Percentiles rank a stretch among this genome's conserved stretches.
These are phyloP conservation scores for Eupithecia vulgata DNA, from an alignment of 2,888 invertebrate species.

Conservation along the genomic window DNA sequence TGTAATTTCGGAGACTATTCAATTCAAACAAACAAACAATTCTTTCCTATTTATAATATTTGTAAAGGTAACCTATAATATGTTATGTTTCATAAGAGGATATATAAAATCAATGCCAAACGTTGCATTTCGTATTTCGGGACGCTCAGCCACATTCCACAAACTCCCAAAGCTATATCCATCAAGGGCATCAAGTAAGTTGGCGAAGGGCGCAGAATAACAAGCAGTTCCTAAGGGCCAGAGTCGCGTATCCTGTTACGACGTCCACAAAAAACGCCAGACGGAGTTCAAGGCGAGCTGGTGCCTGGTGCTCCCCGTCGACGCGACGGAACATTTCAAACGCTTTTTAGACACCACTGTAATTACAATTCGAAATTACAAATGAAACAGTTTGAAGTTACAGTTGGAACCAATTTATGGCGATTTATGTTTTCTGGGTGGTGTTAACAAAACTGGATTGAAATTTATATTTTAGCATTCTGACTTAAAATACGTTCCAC, in stretches of 20 bases:
- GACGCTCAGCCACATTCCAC: constrained; percentile 47
- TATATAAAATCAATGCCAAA: constrained; percentile 6
- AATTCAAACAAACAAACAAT: too few relatives aligned
- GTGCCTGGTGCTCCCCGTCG: constrained; percentile 73
- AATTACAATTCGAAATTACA: constrained; percentile 37
- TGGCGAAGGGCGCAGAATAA: constrained; percentile 50
- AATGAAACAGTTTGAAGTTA: constrained; percentile 22
- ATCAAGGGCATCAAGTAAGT: constrained; percentile 68
- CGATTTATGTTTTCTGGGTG: neutral
- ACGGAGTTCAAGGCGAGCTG: constrained; percentile 80
- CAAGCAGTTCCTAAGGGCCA: constrained; percentile 65
- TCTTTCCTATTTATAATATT: too few relatives aligned
- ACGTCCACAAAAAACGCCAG: constrained; percentile 78
- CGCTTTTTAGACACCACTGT: constrained; percentile 42
- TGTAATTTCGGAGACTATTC: too few relatives aligned
- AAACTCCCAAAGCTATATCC: constrained; percentile 54
- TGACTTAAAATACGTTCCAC: neutral
- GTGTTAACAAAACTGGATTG: neutral
- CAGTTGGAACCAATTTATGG: constrained; percentile 20
- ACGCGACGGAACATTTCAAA: constrained; percentile 50
- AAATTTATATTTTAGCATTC: too few relatives aligned
- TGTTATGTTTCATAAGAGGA: too few relatives aligned
- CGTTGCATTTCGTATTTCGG: constrained; percentile 33
- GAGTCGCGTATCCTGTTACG: constrained; percentile 74
- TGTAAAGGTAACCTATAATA: neutral